Percentiles rank a stretch among this genome's conserved stretches.
phyloP scores from a whole-genome alignment of 2,113 vertebrate species.

The Oryzias javanicus region DNA sequence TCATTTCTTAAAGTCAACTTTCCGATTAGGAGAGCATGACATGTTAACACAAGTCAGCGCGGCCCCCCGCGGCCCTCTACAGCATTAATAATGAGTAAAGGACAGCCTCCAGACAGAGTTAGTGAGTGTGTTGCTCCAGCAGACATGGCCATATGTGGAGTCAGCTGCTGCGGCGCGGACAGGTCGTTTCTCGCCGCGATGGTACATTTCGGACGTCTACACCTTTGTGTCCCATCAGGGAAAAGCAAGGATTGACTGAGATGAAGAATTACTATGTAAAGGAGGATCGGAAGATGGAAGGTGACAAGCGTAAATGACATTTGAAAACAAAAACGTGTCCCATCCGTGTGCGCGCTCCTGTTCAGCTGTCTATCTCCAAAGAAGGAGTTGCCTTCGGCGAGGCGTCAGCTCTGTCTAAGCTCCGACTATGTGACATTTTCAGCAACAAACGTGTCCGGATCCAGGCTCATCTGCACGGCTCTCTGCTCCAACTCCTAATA shows the following conservation, averaged over 20 bases:
- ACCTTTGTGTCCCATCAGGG: constrained; percentile 15
- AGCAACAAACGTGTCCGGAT: constrained; percentile 48
- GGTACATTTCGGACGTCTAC: not conserved
- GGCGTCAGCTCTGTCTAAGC: constrained; percentile 45
- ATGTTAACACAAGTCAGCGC: constrained; percentile 30
- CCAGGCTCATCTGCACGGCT: constrained; percentile 25
- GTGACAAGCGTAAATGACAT: constrained; percentile 37
- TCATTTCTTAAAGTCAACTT: constrained; percentile 16
- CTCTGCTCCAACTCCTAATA: constrained; percentile 38
- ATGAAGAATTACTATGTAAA: constrained; percentile 22
- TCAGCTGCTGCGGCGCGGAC: constrained; percentile 37
- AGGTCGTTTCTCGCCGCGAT: constrained; percentile 35
- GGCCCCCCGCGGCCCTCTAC: constrained; percentile 39
- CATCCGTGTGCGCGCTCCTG: not conserved
- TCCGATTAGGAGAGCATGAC: constrained; percentile 20
- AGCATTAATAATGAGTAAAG: constrained; percentile 29
- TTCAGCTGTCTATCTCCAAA: constrained; percentile 33
- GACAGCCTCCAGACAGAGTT: constrained; percentile 27
- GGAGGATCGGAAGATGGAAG: constrained; percentile 18
- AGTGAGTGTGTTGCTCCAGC: constrained; percentile 19
- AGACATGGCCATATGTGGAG: constrained; percentile 52
- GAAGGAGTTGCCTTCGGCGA: constrained; percentile 46
- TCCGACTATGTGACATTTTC: constrained; percentile 36
- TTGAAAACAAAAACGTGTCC: constrained; percentile 4
- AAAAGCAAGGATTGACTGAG: constrained; percentile 16